Evolutionary conservation across 1,140 invertebrate species (phyloP).

Genomic region (Papilio aristodemus): DNA sequence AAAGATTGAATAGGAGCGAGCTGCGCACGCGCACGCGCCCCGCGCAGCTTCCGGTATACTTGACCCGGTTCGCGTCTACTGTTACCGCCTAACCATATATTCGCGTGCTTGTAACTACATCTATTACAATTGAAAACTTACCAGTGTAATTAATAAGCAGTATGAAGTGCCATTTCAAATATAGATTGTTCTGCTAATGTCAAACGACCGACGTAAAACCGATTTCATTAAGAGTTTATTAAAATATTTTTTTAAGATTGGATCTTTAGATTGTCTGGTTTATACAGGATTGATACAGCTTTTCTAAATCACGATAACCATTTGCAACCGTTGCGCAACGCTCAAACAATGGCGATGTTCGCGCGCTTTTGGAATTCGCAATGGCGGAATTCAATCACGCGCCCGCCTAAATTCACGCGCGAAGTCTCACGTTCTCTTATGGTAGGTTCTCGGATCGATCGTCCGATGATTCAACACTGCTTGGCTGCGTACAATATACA

Average conservation of each 20-base stretch:
- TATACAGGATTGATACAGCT: background rate
- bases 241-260: background rate
- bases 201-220: background rate
- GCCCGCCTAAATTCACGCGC: slow-evolving; percentile 47
- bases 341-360: slow-evolving; percentile 48
- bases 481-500: background rate
- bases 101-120: background rate
- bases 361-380: slow-evolving; percentile 53
- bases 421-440: slow-evolving; percentile 58
- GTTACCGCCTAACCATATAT: slow-evolving; percentile 46
- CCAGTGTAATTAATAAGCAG: no score
- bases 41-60: slow-evolving; percentile 67
- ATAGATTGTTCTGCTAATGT: background rate
- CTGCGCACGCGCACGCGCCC: slow-evolving; percentile 56
- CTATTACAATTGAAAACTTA: no score
- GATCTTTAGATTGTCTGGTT: no score
- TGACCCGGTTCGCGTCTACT: slow-evolving; percentile 63
- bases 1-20: slow-evolving; percentile 63
- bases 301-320: background rate
- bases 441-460: slow-evolving; percentile 47
- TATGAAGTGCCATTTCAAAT: no score
- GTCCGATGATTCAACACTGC: slow-evolving; percentile 26
- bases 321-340: slow-evolving; percentile 35
- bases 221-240: no score
- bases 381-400: slow-evolving; percentile 59